Percentiles rank a stretch among this genome's conserved stretches.
These are phyloP conservation scores for Diorhabda elongata DNA, from an alignment of 1,140 invertebrate species.

Conservation along the genomic window DNA sequence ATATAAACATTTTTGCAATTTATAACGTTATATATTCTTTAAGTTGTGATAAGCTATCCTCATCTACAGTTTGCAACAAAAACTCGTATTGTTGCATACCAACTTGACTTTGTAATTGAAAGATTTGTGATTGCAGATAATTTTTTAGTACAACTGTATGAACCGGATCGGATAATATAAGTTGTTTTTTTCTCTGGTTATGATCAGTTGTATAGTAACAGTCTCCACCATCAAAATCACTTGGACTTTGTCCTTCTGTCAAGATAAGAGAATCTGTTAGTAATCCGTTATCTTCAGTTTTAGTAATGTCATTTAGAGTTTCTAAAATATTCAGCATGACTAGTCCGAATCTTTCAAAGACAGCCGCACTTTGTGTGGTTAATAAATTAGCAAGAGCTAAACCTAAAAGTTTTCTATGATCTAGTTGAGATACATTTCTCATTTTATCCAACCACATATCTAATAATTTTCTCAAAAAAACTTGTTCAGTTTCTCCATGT, in stretches of 20 bases:
- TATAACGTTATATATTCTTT: slow-evolving; percentile 58
- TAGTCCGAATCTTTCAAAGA: slow-evolving; percentile 68
- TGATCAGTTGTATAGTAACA: slow-evolving; percentile 54
- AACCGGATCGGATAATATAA: slow-evolving; percentile 65
- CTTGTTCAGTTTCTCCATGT: slow-evolving; percentile 49
- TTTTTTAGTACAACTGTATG: slow-evolving; percentile 65
- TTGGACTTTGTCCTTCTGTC: slow-evolving; percentile 45
- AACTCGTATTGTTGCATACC: slow-evolving; percentile 65
- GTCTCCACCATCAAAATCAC: slow-evolving; percentile 46
- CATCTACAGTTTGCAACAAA: slow-evolving; percentile 63
- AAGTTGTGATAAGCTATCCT: slow-evolving; percentile 64
- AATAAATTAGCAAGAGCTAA: slow-evolving; percentile 79
- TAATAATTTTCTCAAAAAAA: slow-evolving; percentile 65
- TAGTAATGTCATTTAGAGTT: slow-evolving; percentile 81
- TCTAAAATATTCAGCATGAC: slow-evolving; percentile 78
- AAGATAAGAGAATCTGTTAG: slow-evolving; percentile 50
- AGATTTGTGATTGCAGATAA: slow-evolving; percentile 64
- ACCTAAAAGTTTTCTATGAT: slow-evolving; percentile 76
- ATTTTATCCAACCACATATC: slow-evolving; percentile 78
- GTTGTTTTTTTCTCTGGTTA: slow-evolving; percentile 55
- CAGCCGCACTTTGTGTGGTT: slow-evolving; percentile 60
- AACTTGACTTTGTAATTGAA: slow-evolving; percentile 59
- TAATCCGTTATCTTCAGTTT: slow-evolving; percentile 63
- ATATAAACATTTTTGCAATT: not conserved
- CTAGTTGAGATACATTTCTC: slow-evolving; percentile 69